These are phyloP conservation scores for Scylla paramamosain DNA, from an alignment of 1,140 invertebrate species.

Conservation along the genomic window DNA sequence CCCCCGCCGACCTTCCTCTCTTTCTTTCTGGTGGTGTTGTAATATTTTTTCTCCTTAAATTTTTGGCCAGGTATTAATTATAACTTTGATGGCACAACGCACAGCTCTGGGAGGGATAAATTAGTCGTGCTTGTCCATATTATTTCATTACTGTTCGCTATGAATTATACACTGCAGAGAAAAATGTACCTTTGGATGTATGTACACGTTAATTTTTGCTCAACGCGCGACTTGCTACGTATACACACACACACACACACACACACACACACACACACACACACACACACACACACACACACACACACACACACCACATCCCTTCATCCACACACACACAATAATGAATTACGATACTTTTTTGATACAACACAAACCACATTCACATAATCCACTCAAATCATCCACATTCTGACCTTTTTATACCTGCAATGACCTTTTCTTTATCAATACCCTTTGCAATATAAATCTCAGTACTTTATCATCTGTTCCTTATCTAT, in stretches of 20 bases:
- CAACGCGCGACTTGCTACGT: neutral
- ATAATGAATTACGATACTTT: too few species aligned
- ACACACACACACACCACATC: too few species aligned
- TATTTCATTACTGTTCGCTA: neutral
- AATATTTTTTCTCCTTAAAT: neutral
- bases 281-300: neutral
- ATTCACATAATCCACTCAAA: too few species aligned
- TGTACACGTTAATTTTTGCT: neutral
- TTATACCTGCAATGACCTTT: too few species aligned
- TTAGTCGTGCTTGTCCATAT: neutral
- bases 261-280: too few species aligned
- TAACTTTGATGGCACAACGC: neutral
- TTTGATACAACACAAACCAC: too few species aligned
- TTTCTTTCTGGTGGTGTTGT: neutral
- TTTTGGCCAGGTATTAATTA: conserved; percentile 15
- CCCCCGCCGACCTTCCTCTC: too few species aligned
- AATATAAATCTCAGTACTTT: too few species aligned
- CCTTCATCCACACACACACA: too few species aligned
- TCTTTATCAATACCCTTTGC: too few species aligned
- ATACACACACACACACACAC: neutral
- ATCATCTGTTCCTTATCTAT: too few species aligned
- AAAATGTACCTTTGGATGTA: neutral
- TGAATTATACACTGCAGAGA: neutral
- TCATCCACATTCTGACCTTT: too few species aligned
- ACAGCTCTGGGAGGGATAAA: neutral